Evolutionary conservation across 2,888 invertebrate genomes (phyloP).

Genomic region (Busseola fusca): DNA sequence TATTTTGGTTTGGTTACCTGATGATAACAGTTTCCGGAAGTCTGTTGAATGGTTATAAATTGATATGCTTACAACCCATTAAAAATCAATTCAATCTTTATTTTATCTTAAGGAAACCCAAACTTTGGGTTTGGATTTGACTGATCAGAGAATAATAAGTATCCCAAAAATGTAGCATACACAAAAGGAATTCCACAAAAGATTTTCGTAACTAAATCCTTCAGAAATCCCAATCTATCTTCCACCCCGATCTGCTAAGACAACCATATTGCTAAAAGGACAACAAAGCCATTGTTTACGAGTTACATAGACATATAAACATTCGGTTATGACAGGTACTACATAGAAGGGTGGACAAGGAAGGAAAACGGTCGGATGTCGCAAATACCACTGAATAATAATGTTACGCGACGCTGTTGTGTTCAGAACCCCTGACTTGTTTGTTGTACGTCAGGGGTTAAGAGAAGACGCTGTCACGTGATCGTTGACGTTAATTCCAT

Average conservation of each 20-base stretch:
- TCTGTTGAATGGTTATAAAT: not conserved
- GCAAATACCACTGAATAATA: slow-evolving; percentile 35
- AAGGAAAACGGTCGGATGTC: slow-evolving; percentile 23
- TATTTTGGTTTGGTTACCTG: not conserved
- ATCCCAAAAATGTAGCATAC: not conserved
- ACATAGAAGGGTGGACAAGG: slow-evolving; percentile 12
- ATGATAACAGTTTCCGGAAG: not conserved
- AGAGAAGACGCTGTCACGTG: not conserved
- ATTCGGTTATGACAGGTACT: slow-evolving; percentile 27
- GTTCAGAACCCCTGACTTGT: slow-evolving; percentile 7
- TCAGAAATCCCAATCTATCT: not conserved
- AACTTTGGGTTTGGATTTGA: not conserved
- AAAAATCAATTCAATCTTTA: not conserved
- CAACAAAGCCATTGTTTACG: slow-evolving; percentile 25
- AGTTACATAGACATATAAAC: slow-evolving; percentile 24
- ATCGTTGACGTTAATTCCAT: not conserved
- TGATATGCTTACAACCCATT: not conserved
- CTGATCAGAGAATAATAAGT: not conserved
- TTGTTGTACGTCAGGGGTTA: not conserved
- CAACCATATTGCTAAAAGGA: slow-evolving; percentile 22
- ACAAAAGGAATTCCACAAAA: not conserved
- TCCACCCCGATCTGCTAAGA: slow-evolving; percentile 2
- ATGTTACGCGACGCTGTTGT: slow-evolving; percentile 9
- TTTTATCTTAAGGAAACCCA: not conserved
- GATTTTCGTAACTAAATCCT: slow-evolving; percentile 5